phyloP scores from a whole-genome alignment of 1,140 invertebrate species.

The Pararge aegeria region DNA sequence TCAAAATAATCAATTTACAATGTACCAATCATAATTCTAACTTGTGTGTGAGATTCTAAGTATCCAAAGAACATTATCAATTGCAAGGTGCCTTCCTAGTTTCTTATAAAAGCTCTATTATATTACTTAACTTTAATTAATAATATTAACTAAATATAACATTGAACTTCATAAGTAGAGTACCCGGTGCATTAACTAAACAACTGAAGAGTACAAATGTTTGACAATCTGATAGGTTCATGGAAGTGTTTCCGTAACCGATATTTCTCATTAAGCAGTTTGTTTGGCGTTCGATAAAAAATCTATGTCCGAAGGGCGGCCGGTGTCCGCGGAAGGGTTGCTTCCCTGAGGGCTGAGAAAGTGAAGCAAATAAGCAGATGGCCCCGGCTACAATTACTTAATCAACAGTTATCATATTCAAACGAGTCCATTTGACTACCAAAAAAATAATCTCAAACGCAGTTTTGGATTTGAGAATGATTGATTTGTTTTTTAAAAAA shows the following conservation, averaged over 20 bases:
- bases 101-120: no score
- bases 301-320: slow-evolving; percentile 65
- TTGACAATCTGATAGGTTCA: slow-evolving; percentile 59
- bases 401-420: slow-evolving; percentile 70
- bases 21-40: no score
- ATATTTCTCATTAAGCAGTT: slow-evolving; percentile 72
- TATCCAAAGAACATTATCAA: no score
- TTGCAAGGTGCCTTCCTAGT: no score
- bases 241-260: slow-evolving; percentile 71
- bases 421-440: slow-evolving; percentile 41
- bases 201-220: slow-evolving; percentile 46
- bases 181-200: slow-evolving; percentile 12
- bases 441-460: not conserved
- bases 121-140: no score
- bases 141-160: no score
- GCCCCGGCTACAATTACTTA: slow-evolving; percentile 63
- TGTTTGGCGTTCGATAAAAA: slow-evolving; percentile 71
- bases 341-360: slow-evolving; percentile 47
- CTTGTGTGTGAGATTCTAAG: no score
- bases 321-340: slow-evolving; percentile 64
- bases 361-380: slow-evolving; percentile 70
- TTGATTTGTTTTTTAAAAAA: not conserved
- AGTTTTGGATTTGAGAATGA: not conserved
- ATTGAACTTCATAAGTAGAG: no score
- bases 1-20: no score